phyloP scores from a whole-genome alignment of 2,797 vertebrate species.

The Rhinichthys osculus region DNA sequence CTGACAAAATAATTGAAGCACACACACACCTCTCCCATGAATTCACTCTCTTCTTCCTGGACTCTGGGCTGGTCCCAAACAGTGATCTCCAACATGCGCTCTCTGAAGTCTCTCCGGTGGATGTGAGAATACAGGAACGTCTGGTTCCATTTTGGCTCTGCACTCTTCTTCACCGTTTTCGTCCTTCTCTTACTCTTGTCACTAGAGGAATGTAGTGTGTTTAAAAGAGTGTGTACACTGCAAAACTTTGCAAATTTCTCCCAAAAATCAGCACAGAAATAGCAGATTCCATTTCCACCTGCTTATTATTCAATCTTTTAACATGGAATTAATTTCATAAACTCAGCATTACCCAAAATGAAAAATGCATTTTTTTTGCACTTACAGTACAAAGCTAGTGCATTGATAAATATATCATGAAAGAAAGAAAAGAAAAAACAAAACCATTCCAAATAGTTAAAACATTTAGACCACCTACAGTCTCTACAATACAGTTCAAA shows the following conservation, averaged over 20 bases:
- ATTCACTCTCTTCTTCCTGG: conserved; percentile 89
- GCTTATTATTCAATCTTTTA: conserved; percentile 14
- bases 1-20: not conserved
- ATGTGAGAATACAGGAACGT: conserved; percentile 90
- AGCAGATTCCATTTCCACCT: not conserved
- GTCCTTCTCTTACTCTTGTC: conserved; percentile 91
- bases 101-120: conserved; percentile 89
- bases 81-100: conserved; percentile 90
- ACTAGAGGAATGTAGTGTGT: conserved; percentile 62
- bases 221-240: not conserved
- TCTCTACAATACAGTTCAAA: not conserved
- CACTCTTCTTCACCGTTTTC: conserved; percentile 88
- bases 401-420: not conserved
- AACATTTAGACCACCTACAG: not conserved
- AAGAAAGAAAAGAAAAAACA: not conserved
- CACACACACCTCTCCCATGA: conserved; percentile 85
- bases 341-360: conserved; percentile 2
- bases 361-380: no score
- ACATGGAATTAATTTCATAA: not conserved
- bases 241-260: not conserved
- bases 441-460: not conserved
- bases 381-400: not conserved
- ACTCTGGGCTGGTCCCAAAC: conserved; percentile 89
- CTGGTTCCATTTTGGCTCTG: conserved; percentile 90
- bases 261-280: conserved; percentile 1